Evolutionary conservation across 2,797 vertebrate species (phyloP), one percentile per base, ranked within the genome.

Genomic region (Podargus strigoides): DNA sequence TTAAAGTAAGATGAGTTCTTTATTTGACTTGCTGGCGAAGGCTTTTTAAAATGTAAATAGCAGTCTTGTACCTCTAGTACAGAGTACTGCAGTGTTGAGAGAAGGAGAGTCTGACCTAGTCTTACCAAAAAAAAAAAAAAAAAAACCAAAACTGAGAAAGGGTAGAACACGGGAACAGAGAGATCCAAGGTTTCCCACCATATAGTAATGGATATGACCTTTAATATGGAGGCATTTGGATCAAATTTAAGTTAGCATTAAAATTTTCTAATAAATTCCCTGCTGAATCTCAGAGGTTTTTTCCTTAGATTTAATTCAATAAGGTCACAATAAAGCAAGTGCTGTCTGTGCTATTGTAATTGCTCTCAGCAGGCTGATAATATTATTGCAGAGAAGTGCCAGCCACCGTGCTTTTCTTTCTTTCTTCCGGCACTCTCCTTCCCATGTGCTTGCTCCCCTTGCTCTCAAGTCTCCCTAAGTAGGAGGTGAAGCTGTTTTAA

Each of bases 251-350:
- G 93, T 95, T 97, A 96, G 64, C 95, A 94, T 96, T 96, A 93
- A 90, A 95, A 95, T 97, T 97, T 97, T 97, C 88, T 97, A 96
- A 97, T 96, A 97, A 97, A 98, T 97, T 97, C 91, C 96, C 96
- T 92, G 94, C 95, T 97, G 95, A 93, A 95, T 92, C 76, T 60
- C 39, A 22, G 64, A 63, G 34, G 13, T 82, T 95, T 92, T 95
- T 83, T 30, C 73, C 62, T 94, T 64, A 70, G 85, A 94, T 95
- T 94, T 96, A 97, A 97, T 97, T 97, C 96, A 96, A 66, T 97
- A 97, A 97, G 94, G 97, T 97, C 96, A 96, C 86, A 96, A 95
- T 96, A 95, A 96, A 96, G 97, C 92, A 89, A 96, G 88, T 68
- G 46, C 95, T 95, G 89, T 96, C 96, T 96, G 89, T 92, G 90